phyloP scores from a whole-genome alignment of 2,888 invertebrate species.

The Nycteola revayana region DNA sequence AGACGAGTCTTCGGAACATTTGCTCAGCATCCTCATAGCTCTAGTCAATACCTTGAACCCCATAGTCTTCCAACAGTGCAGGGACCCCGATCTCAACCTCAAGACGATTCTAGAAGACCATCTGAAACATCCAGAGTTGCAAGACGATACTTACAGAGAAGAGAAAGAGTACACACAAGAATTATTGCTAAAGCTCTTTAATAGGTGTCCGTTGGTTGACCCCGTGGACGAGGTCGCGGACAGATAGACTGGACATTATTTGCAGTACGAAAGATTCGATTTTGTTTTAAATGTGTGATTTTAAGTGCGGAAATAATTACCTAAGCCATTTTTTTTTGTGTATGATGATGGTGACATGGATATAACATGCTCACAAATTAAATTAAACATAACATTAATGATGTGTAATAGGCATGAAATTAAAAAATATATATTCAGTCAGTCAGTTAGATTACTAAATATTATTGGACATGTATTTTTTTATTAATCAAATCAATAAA shows the following conservation, averaged over 20 bases:
- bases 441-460: no score
- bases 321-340: no score
- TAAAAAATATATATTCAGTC: no score
- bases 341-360: no score
- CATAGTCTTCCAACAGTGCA: constrained; percentile 42
- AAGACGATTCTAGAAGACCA: constrained; percentile 44
- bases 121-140: constrained; percentile 42
- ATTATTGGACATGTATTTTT: no score
- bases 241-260: constrained; percentile 48
- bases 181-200: constrained; percentile 37
- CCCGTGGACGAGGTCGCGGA: constrained; percentile 44
- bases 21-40: constrained; percentile 48
- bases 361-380: no score
- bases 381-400: no score
- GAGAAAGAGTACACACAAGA: constrained; percentile 55
- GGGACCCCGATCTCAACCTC: constrained; percentile 41
- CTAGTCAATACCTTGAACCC: constrained; percentile 41
- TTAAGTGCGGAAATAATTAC: no score
- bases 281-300: no score
- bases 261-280: no score
- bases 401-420: no score
- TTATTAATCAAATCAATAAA: no score
- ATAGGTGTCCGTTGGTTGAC: constrained; percentile 22
- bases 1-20: constrained; percentile 54
- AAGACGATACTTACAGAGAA: constrained; percentile 46